Conservation (phyloP, 2,797 vertebrate species). For the Neopelma chrysocephalum region DNA sequence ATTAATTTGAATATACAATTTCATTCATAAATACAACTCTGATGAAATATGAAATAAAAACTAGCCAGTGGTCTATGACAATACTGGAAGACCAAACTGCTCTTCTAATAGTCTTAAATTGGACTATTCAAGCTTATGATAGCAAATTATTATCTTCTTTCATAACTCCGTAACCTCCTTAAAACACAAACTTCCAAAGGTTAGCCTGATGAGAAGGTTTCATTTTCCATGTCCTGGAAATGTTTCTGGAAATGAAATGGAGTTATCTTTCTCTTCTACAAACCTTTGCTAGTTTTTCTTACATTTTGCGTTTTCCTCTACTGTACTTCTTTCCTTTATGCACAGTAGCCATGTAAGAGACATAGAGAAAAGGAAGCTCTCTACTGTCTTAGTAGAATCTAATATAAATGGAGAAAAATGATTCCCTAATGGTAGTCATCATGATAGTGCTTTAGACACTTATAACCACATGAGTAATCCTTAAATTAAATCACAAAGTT, state of each 20-base stretch:
- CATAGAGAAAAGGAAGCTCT: background rate
- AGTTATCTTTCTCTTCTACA: background rate
- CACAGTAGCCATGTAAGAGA: background rate
- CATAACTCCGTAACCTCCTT: background rate
- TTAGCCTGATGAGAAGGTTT: background rate
- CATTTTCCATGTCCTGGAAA: background rate
- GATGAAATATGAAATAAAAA: background rate
- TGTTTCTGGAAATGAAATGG: background rate
- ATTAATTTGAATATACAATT: background rate
- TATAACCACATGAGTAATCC: background rate
- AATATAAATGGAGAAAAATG: background rate
- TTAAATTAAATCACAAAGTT: background rate
- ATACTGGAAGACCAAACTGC: background rate
- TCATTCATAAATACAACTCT: background rate
- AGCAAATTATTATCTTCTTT: background rate
- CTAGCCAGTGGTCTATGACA: background rate
- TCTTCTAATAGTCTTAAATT: background rate
- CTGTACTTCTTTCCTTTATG: background rate
- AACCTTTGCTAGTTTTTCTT: background rate
- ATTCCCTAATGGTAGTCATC: background rate
- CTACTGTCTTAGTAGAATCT: background rate
- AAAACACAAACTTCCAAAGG: background rate
- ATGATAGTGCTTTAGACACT: background rate
- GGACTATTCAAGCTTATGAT: background rate
- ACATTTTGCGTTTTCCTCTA: background rate